phyloP scores from a whole-genome alignment of 2,113 vertebrate genomes.

The Grallaria varia region DNA sequence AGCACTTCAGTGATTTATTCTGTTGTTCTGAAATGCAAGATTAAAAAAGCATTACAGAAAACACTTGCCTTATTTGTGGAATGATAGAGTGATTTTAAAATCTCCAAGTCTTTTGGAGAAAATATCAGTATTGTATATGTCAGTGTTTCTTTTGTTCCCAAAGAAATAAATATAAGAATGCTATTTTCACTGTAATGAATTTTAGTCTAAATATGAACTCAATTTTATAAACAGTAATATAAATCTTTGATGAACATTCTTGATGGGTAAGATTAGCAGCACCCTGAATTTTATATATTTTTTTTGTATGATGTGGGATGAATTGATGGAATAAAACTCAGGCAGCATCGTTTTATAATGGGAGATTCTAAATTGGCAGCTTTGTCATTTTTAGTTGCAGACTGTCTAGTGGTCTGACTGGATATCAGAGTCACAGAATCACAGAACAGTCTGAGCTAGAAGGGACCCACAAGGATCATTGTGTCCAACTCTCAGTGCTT shows the following conservation, averaged over 20 bases:
- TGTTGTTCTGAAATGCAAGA: background rate
- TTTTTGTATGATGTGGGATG: background rate
- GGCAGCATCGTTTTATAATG: background rate
- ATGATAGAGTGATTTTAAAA: conserved; percentile 26
- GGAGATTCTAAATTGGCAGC: background rate
- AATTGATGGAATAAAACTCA: background rate
- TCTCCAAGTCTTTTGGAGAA: background rate
- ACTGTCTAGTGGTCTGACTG: background rate
- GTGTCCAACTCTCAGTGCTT: background rate
- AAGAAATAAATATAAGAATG: background rate
- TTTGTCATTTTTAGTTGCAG: background rate
- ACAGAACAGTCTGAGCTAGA: background rate
- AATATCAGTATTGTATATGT: background rate
- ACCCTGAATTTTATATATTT: background rate
- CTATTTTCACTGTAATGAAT: background rate
- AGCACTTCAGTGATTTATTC: background rate
- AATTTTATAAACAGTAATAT: background rate
- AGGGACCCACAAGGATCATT: background rate
- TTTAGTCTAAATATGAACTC: background rate
- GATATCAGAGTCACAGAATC: background rate
- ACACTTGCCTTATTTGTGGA: background rate
- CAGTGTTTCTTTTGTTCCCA: background rate
- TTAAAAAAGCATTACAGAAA: conserved; percentile 1
- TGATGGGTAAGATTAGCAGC: background rate
- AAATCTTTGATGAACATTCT: background rate